phyloP scores from a whole-genome alignment of 2,113 vertebrate species.

The Takifugu bimaculatus region DNA sequence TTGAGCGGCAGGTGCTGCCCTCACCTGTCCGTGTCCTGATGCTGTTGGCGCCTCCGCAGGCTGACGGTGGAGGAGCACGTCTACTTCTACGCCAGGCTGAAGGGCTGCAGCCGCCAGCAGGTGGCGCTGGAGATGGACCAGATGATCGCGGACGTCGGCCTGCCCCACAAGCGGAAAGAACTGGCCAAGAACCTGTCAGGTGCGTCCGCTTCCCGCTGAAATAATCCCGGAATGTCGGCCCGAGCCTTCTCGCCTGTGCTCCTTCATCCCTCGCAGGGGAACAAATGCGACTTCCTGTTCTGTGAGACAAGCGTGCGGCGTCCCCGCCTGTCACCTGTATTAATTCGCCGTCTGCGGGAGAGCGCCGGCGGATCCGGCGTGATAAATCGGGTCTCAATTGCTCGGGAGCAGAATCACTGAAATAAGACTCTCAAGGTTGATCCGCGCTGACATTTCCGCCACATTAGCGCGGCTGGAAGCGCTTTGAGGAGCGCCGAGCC shows the following conservation, averaged over 20 bases:
- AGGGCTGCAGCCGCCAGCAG: slow-evolving; percentile 80
- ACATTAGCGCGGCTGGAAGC: slow-evolving; percentile 63
- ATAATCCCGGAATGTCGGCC: slow-evolving; percentile 22
- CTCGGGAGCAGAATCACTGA: slow-evolving; percentile 65
- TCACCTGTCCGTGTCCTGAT: background rate
- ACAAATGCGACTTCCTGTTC: slow-evolving; percentile 4
- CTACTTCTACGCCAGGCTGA: slow-evolving; percentile 93
- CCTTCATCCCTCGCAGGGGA: slow-evolving; percentile 3
- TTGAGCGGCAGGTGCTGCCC: background rate
- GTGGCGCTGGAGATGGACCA: slow-evolving; percentile 88
- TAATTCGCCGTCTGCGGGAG: slow-evolving; percentile 59
- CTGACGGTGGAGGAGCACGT: slow-evolving; percentile 97
- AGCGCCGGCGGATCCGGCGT: slow-evolving; percentile 45
- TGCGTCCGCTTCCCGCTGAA: slow-evolving; percentile 42
- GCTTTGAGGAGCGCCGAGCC: slow-evolving; percentile 42
- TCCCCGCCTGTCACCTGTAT: slow-evolving; percentile 44
- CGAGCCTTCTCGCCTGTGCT: background rate
- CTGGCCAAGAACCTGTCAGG: slow-evolving; percentile 83
- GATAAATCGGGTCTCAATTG: slow-evolving; percentile 58
- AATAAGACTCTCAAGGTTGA: slow-evolving; percentile 71
- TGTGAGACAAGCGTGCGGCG: no score
- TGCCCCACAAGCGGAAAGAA: slow-evolving; percentile 89
- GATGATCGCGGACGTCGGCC: slow-evolving; percentile 89
- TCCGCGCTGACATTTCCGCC: slow-evolving; percentile 69
- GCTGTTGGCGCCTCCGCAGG: slow-evolving; percentile 62